Evolutionary conservation across 1,140 invertebrate genomes (phyloP).

Genomic region (Megalonaias nervosa): DNA sequence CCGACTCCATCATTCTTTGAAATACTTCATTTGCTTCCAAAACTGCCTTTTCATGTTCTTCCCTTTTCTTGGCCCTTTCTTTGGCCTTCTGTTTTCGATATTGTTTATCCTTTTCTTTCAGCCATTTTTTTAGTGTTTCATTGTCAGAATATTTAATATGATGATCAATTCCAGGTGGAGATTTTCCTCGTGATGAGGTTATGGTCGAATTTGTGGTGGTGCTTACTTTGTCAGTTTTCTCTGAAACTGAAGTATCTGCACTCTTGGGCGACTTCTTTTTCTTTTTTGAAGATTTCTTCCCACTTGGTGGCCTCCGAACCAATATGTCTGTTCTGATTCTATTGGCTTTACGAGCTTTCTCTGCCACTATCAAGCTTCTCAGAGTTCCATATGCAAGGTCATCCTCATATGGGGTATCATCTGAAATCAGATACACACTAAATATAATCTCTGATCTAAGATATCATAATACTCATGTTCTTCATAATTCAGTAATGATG

Average conservation of each 20-base stretch:
- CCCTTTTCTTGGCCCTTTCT: slow-evolving; percentile 42
- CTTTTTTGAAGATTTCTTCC: slow-evolving; percentile 29
- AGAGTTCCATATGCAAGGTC: slow-evolving; percentile 38
- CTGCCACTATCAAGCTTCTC: slow-evolving; percentile 34
- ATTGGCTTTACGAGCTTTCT: slow-evolving; percentile 25
- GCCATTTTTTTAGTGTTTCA: slow-evolving; percentile 42
- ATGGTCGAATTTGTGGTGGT: slow-evolving; percentile 21
- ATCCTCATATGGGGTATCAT: slow-evolving; percentile 16
- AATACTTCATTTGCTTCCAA: slow-evolving; percentile 49
- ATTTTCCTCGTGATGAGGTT: slow-evolving; percentile 17
- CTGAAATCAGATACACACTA: no score
- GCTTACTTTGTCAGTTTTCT: slow-evolving; percentile 16
- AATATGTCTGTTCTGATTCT: slow-evolving; percentile 31
- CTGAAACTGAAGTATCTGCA: slow-evolving; percentile 19
- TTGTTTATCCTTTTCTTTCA: slow-evolving; percentile 49
- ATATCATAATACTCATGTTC: no score
- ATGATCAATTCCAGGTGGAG: slow-evolving; percentile 26
- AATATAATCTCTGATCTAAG: no score
- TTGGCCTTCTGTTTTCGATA: slow-evolving; percentile 40
- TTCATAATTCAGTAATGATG: no score
- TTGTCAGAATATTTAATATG: slow-evolving; percentile 45
- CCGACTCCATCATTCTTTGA: slow-evolving; percentile 41
- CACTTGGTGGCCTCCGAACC: slow-evolving; percentile 19
- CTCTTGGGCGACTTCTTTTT: slow-evolving; percentile 32
- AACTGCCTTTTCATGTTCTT: slow-evolving; percentile 45